A percentile compares a stretch with the other conserved stretches of the same genome.
These are phyloP conservation scores for Emydocephalus ijimae DNA, from an alignment of 2,113 vertebrate genomes.

Conservation along the genomic window DNA sequence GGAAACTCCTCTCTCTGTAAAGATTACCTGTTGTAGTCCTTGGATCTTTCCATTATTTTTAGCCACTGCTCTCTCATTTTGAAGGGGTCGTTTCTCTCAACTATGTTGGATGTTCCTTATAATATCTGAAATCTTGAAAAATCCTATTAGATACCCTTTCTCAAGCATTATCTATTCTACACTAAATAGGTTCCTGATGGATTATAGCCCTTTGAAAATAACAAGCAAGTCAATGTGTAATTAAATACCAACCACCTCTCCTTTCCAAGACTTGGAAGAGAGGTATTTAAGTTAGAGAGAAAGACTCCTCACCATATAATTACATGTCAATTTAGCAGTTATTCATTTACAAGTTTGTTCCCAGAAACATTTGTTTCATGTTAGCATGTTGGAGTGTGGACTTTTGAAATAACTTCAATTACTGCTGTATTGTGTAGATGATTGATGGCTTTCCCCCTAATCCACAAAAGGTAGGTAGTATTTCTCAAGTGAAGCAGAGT, in stretches of 20 bases:
- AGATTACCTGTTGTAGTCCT: not conserved
- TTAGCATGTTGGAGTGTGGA: not conserved
- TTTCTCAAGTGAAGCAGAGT: not conserved
- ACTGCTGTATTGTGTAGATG: not conserved
- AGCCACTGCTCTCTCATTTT: not conserved
- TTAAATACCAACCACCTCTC: not conserved
- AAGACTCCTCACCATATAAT: not conserved
- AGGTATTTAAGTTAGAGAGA: not conserved
- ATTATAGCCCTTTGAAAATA: not conserved
- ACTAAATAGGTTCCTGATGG: not conserved
- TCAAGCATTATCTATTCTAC: not conserved
- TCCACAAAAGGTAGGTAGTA: not conserved
- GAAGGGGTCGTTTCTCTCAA: not conserved
- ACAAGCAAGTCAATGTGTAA: not conserved
- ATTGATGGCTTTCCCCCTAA: not conserved
- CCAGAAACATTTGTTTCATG: not conserved
- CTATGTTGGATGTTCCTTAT: not conserved
- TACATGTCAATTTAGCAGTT: not conserved
- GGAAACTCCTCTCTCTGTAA: too few relatives aligned
- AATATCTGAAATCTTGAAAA: not conserved
- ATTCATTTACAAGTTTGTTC: constrained; percentile 3
- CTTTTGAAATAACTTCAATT: not conserved
- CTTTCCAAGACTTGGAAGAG: not conserved
- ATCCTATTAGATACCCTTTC: not conserved
- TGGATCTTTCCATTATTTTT: not conserved